Percentiles rank a stretch among this genome's conserved stretches.
phyloP scores from a whole-genome alignment of 2,797 vertebrate genomes.

The Eupleurogrammus muticus region DNA sequence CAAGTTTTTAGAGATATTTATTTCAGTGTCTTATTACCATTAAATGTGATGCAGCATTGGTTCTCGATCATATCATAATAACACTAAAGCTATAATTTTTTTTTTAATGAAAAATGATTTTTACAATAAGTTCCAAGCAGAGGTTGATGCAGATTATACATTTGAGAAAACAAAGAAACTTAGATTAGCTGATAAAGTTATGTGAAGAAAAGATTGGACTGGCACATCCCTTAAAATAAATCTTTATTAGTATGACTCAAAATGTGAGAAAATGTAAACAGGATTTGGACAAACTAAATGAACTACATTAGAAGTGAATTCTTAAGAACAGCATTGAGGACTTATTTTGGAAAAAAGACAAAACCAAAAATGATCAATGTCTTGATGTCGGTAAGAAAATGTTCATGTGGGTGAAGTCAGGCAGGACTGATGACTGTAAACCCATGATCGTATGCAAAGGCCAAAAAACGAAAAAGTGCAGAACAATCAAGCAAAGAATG shows the following conservation, averaged over 20 bases:
- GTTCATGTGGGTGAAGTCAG: slow-evolving; percentile 1
- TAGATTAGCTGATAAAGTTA: too few species aligned
- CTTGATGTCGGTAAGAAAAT: too few species aligned
- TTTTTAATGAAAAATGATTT: too few species aligned
- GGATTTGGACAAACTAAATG: neutral
- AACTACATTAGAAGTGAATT: neutral
- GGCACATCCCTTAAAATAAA: too few species aligned
- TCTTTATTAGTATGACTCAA: too few species aligned
- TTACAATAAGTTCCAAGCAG: neutral
- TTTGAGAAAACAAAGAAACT: neutral
- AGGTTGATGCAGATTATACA: neutral
- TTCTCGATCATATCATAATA: too few species aligned
- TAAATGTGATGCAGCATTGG: too few species aligned
- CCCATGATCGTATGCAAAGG: neutral
- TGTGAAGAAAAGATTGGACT: too few species aligned
- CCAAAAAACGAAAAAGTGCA: slow-evolving; percentile 3
- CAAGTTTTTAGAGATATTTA: too few species aligned
- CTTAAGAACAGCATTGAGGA: neutral
- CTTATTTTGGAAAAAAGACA: neutral
- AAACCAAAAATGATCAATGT: too few species aligned
- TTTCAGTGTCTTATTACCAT: too few species aligned
- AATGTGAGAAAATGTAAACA: neutral
- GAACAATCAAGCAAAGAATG: slow-evolving; percentile 10
- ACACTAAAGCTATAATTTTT: too few species aligned
- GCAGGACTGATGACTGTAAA: neutral